phyloP scores from a whole-genome alignment of 2,797 vertebrate genomes.

The Artibeus jamaicensis region DNA sequence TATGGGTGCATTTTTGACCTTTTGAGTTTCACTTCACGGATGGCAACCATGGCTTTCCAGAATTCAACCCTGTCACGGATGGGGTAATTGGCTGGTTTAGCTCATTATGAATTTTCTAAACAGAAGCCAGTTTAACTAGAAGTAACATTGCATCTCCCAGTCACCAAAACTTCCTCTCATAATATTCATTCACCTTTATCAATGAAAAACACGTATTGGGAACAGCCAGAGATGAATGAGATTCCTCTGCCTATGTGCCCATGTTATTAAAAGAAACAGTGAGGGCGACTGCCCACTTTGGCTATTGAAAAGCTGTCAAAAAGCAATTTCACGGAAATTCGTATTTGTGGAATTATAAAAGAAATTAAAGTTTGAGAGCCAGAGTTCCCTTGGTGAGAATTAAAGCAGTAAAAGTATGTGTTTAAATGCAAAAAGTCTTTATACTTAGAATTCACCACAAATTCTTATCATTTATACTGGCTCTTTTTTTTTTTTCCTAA shows the following conservation, averaged over 20 bases:
- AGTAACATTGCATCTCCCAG: neutral
- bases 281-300: neutral
- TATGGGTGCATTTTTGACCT: neutral
- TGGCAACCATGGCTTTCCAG: neutral
- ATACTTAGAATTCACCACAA: neutral
- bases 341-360: neutral
- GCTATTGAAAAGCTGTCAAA: neutral
- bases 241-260: neutral
- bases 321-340: neutral
- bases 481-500: neutral
- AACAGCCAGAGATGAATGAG: neutral
- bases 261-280: neutral
- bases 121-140: neutral
- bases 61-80: neutral
- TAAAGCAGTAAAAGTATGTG: neutral
- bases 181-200: neutral
- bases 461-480: neutral
- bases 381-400: neutral
- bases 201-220: neutral
- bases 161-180: neutral
- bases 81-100: neutral
- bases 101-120: neutral
- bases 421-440: neutral
- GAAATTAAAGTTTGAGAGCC: neutral
- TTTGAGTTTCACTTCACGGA: neutral